These are phyloP conservation scores for Agriopis leucophaearia DNA, from an alignment of 2,888 invertebrate genomes.

Conservation along the genomic window DNA sequence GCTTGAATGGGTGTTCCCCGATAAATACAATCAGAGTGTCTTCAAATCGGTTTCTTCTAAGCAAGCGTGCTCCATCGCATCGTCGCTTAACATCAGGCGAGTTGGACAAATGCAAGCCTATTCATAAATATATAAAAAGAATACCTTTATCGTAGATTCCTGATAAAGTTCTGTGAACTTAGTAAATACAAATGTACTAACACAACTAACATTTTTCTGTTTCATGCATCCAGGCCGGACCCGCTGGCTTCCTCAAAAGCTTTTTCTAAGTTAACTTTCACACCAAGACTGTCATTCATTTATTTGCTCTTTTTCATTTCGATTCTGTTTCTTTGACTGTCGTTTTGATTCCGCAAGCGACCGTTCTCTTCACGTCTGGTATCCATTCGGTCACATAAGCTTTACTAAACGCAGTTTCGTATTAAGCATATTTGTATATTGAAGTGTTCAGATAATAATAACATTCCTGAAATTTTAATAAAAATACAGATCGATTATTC, in stretches of 20 bases:
- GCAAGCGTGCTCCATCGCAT: too few species aligned
- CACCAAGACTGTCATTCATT: constrained; percentile 85
- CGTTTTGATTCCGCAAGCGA: constrained; percentile 71
- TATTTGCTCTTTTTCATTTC: constrained; percentile 76
- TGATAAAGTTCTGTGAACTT: too few species aligned
- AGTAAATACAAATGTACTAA: background rate
- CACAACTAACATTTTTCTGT: constrained; percentile 62
- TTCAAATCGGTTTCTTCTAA: too few species aligned
- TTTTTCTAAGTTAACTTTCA: constrained; percentile 92
- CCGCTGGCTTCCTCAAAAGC: constrained; percentile 97
- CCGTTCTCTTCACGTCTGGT: constrained; percentile 69
- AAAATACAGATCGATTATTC: constrained; percentile 56
- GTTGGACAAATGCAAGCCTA: too few species aligned
- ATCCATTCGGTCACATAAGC: constrained; percentile 59
- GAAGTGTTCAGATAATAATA: constrained; percentile 82
- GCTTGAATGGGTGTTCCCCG: too few species aligned
- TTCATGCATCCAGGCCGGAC: constrained; percentile 90
- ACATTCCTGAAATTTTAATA: constrained; percentile 64
- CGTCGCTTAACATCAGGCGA: too few species aligned
- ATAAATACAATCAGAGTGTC: too few species aligned
- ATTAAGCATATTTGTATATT: constrained; percentile 77
- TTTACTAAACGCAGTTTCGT: constrained; percentile 72
- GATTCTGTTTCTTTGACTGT: constrained; percentile 71
- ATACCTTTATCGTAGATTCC: too few species aligned
- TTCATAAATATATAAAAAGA: too few species aligned